Base-by-base conservation (phyloP, 2,113 vertebrate genomes). In the Amazona vittata region DNA sequence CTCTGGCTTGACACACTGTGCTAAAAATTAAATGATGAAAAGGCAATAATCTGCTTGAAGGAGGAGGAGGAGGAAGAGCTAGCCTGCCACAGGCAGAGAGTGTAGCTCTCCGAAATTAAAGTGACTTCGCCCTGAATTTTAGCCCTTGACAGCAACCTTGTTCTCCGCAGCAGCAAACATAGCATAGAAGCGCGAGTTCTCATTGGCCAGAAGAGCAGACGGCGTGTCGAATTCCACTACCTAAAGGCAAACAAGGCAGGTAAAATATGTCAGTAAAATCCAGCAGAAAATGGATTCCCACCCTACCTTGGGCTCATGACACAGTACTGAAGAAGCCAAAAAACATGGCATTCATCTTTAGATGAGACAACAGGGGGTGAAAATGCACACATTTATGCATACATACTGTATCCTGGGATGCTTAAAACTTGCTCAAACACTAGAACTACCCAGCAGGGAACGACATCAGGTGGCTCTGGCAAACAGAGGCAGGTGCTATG, bases 151-250 rank as follows among this genome's bases (percentile, higher is more conserved):
- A 25, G 99, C 99, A 60, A 99, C 96, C 98, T 99, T 99, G 98
- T 99, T 99, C 91, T 99, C 99, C 1, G 98, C 98, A 90, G 99
- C 99, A 91, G 98, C 98, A 83, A 99, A 98, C 99, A 99, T 99
- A 98, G 99, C 98, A 83, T 98, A 98, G 98, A 99, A 99, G 97
- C 98, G 98, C 4, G 99, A 99, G 94, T 98, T 99, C 97, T 99
- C 98, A 7, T 99, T 98, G 92, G 99, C 99, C 96, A 99, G 98
- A 90, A 99, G 98, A 88, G 98, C 98, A 33, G 98, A 96, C 0
- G 99, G 99, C 17, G 98, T 98, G 97, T 99, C 99, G 4, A 99
- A 99, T 98, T 99, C 99, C 98, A 99, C 97, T 95, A 99, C 99
- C 99, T 99, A 63, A 81, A 90, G 96, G 94, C 33, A 97, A 97